These are phyloP conservation scores for Indri indri DNA, from an alignment of 2,113 vertebrate genomes.

Conservation along the genomic window DNA sequence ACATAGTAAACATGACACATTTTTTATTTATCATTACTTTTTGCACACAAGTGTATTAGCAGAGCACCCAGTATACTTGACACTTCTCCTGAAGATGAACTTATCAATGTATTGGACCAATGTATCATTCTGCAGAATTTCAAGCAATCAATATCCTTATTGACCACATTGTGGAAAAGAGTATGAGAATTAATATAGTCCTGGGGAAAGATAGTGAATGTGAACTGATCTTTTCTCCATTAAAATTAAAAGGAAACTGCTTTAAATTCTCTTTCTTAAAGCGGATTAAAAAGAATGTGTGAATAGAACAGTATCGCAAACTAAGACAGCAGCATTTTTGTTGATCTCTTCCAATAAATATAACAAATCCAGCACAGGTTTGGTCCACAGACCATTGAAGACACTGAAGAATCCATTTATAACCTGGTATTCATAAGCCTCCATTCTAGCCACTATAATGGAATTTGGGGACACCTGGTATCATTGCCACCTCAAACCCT, in stretches of 20 bases:
- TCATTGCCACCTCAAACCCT: no score
- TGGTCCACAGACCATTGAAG: not conserved
- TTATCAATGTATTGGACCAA: not conserved
- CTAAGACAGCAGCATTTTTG: not conserved
- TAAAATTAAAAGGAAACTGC: not conserved
- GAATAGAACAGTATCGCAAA: not conserved
- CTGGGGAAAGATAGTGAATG: not conserved
- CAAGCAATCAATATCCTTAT: not conserved
- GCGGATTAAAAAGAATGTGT: not conserved
- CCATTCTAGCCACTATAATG: not conserved
- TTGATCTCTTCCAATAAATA: not conserved
- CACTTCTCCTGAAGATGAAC: not conserved
- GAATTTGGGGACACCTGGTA: not conserved
- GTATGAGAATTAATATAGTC: not conserved
- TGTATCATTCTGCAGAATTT: not conserved
- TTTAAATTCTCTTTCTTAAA: not conserved
- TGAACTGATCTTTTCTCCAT: not conserved
- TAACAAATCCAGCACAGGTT: not conserved
- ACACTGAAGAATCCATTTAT: not conserved
- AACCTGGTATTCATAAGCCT: not conserved
- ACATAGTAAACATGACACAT: not conserved
- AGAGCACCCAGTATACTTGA: not conserved
- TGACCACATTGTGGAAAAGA: not conserved
- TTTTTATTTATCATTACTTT: not conserved
- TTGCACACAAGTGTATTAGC: not conserved